A percentile compares a stretch with the other conserved stretches of the same genome.
phyloP scores from a whole-genome alignment of 2,113 vertebrate species.

The Chamaea fasciata region DNA sequence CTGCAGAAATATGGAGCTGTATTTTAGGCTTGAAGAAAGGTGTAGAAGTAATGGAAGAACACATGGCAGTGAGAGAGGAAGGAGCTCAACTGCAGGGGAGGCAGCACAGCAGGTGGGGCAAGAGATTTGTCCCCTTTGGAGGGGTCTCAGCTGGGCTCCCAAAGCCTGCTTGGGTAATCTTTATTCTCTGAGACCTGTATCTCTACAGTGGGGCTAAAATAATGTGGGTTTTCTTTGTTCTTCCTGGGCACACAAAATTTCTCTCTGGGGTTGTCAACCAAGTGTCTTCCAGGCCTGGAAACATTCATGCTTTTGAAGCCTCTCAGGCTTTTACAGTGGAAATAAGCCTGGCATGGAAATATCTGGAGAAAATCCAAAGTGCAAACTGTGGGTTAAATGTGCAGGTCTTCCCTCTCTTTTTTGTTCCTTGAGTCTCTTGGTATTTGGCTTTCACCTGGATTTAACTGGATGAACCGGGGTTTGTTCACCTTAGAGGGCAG shows the following conservation, averaged over 20 bases:
- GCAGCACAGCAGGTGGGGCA: not conserved
- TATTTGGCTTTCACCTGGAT: not conserved
- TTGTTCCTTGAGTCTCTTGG: not conserved
- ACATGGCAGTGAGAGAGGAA: not conserved
- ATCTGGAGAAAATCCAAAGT: not conserved
- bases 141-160: not conserved
- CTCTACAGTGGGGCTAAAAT: not conserved
- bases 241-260: not conserved
- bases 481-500: fast-evolving
- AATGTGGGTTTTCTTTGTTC: not conserved
- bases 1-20: not conserved
- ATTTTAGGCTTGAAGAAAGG: not conserved
- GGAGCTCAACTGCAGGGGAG: not conserved
- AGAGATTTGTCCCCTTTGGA: not conserved
- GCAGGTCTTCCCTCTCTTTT: not conserved
- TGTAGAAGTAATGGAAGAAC: not conserved
- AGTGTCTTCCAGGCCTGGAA: not conserved
- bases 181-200: not conserved
- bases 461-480: not conserved
- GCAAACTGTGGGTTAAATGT: not conserved
- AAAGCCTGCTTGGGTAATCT: not conserved
- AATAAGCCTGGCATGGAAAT: not conserved
- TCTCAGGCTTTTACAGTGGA: not conserved
- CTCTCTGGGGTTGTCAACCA: not conserved
- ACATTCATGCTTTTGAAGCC: not conserved